Percentiles rank a stretch among this genome's conserved stretches.
These are phyloP conservation scores for Hymenochirus boettgeri DNA, from an alignment of 2,113 vertebrate species.

Conservation along the genomic window DNA sequence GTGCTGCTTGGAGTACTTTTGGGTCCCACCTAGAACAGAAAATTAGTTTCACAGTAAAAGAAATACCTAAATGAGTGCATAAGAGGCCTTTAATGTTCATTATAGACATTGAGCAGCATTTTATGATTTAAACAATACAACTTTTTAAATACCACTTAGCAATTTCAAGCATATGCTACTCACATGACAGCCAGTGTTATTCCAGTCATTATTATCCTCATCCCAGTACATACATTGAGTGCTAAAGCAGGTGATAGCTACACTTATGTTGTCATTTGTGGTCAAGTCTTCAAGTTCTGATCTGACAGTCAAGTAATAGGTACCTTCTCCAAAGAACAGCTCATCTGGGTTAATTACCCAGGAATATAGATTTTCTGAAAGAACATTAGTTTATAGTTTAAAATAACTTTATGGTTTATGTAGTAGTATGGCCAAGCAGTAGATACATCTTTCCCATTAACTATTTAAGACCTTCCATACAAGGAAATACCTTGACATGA, in stretches of 20 bases:
- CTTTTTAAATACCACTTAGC: too few species aligned
- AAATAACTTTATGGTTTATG: too few species aligned
- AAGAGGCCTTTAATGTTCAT: too few species aligned
- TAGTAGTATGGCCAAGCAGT: too few species aligned
- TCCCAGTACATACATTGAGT: conserved; percentile 89
- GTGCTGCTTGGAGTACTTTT: conserved; percentile 65
- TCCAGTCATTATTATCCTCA: conserved; percentile 69
- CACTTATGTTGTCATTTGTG: conserved; percentile 52
- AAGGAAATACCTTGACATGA: too few species aligned
- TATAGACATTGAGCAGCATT: too few species aligned
- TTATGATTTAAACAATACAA: too few species aligned
- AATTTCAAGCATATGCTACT: too few species aligned
- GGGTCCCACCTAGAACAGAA: conserved; percentile 82
- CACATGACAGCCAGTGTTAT: conserved; percentile 78
- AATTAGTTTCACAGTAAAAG: too few species aligned
- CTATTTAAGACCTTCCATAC: too few species aligned
- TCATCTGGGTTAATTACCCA: conserved; percentile 81
- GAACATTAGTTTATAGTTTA: conserved; percentile 35
- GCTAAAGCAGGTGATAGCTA: conserved; percentile 73
- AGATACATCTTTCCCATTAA: too few species aligned
- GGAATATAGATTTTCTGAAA: conserved; percentile 69
- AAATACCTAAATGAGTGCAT: too few species aligned
- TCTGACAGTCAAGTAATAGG: conserved; percentile 75
- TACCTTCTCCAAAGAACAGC: conserved; percentile 64
- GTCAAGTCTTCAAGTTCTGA: conserved; percentile 62